Evolutionary conservation across 2,888 invertebrate genomes (phyloP), one percentile per base, ranked within the genome.

Genomic region (Cheilosia grossa): DNA sequence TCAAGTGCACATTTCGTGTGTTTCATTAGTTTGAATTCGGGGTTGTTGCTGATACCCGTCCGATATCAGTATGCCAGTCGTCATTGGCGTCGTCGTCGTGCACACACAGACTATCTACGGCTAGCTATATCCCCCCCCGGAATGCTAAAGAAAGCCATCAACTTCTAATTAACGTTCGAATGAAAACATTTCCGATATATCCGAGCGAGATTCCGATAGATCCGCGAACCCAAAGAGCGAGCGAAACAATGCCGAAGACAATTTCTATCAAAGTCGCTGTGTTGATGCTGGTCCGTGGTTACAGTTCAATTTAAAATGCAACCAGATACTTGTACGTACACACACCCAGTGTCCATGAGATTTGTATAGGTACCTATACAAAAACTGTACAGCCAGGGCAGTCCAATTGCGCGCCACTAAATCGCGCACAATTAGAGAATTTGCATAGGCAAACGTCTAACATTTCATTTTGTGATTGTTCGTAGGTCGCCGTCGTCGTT

Each of bases 261-360:
- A 75, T 80, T 85, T 75, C 80, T 72, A 75, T 81, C 75, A 75
- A 81, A 81, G 81, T 63, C 85, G 58, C 47, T 33, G 33, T 33
- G 33, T 3, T 33, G 33, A 33, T 42, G 27, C 66, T 21, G 51
- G 56, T 74, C 42, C 69, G 64, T 69, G 80, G 83, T 80, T 81
- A 85, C 81, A 81, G 85, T 85, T 85, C 85, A 85, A 85, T 85
- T 85, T 81, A 77, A 77, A 40, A 69, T 61, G 66, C 80, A 37
- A 13, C 63, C 54, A 53, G 54, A 47, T 58, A 24, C 87, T 77
- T 59, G 59, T 42, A 86, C 66, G 59, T 42, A 86, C 66, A 89
- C 61, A 89, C 89, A 61, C 88, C 89, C 21, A 89, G 58, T 5
- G 53, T 67, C 61, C 59, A 78, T 87, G 87, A 87, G 87, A 86